These are phyloP conservation scores for Antrozous pallidus DNA, from an alignment of 2,797 vertebrate genomes.

Conservation along the genomic window DNA sequence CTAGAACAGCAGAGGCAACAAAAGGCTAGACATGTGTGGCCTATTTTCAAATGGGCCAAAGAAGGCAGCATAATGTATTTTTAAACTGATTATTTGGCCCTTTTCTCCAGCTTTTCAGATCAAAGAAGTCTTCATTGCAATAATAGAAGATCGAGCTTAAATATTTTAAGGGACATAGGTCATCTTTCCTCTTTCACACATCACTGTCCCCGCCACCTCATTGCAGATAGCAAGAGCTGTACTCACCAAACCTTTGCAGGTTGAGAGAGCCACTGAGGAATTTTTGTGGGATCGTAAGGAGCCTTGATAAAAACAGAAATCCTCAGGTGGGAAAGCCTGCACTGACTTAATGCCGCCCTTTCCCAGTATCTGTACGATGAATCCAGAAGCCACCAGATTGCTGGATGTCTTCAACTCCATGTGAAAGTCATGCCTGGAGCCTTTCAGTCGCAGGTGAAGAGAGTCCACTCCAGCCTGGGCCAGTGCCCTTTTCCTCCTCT, in stretches of 20 bases:
- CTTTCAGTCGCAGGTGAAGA: constrained; percentile 86
- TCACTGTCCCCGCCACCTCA: accelerated
- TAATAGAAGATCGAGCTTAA: accelerated
- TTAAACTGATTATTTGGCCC: background rate
- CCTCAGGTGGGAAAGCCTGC: constrained; percentile 81
- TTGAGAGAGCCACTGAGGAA: constrained; percentile 91
- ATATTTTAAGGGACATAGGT: background rate
- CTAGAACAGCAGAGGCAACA: background rate
- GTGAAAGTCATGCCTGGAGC: constrained; percentile 89
- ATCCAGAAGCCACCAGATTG: constrained; percentile 87
- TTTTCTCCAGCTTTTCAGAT: background rate
- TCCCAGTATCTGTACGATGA: constrained; percentile 88
- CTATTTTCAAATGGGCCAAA: background rate
- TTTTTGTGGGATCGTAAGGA: constrained; percentile 86
- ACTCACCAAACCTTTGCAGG: constrained; percentile 94
- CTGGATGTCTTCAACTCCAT: constrained; percentile 85
- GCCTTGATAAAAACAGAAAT: constrained; percentile 93
- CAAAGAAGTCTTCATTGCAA: background rate
- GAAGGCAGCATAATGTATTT: accelerated
- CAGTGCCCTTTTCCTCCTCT: constrained; percentile 80
- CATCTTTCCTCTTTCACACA: accelerated
- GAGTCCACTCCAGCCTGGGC: constrained; percentile 30
- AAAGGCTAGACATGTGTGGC: accelerated
- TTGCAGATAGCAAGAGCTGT: accelerated
- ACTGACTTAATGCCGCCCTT: constrained; percentile 85